These are phyloP conservation scores for Actinostola sp. DNA, from an alignment of 92 coral and sea anemone genomes.

Conservation along the genomic window DNA sequence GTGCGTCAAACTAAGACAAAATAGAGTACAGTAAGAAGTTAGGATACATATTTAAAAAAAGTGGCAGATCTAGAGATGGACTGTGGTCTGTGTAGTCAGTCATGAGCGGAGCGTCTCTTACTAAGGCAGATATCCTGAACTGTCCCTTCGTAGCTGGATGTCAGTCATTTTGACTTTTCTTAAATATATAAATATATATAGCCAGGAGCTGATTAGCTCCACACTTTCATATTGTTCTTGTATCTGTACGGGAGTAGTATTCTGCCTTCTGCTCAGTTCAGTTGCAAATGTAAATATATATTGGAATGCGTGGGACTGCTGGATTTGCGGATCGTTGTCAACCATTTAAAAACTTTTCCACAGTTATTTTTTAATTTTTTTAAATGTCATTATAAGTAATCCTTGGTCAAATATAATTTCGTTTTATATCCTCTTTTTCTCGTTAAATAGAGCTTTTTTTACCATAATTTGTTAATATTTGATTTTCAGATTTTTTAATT, in stretches of 20 bases:
- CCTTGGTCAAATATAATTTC: too few relatives aligned
- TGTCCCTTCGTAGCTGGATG: constrained; percentile 72
- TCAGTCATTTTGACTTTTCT: constrained; percentile 65
- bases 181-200: too few relatives aligned
- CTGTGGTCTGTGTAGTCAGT: background rate
- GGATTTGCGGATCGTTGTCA: constrained; percentile 1
- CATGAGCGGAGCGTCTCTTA: constrained; percentile 34
- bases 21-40: background rate
- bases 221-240: constrained; percentile 13
- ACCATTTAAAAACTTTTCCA: too few relatives aligned
- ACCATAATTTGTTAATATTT: background rate
- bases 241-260: background rate
- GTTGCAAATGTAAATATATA: too few relatives aligned
- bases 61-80: background rate
- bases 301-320: constrained; percentile 1
- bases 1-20: constrained; percentile 84
- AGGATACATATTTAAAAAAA: background rate
- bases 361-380: too few relatives aligned
- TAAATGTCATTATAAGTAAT: too few relatives aligned
- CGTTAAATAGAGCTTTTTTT: background rate
- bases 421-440: background rate
- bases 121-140: constrained; percentile 73
- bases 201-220: background rate
- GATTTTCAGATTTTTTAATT: background rate
- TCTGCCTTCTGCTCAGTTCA: too few relatives aligned